Evolutionary conservation across 2,888 invertebrate species (phyloP).

Genomic region (Biston stratarius): DNA sequence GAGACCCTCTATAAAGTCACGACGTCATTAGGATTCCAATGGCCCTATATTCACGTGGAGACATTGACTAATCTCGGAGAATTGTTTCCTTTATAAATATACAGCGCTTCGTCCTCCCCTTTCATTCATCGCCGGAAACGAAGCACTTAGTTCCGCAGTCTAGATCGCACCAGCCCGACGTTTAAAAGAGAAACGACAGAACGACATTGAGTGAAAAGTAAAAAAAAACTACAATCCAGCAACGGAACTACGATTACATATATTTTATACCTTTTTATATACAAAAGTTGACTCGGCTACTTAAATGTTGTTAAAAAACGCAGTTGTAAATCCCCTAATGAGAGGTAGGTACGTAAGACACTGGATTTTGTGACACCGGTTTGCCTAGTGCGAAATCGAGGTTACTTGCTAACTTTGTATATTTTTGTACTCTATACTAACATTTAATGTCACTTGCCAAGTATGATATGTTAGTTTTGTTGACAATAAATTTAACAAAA

Average conservation of each 20-base stretch:
- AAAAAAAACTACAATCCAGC: too few relatives aligned
- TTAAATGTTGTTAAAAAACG: too few relatives aligned
- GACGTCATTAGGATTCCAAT: constrained; percentile 36
- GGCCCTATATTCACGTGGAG: constrained; percentile 41
- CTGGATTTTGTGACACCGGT: too few relatives aligned
- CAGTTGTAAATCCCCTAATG: too few relatives aligned
- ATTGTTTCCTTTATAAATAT: constrained; percentile 45
- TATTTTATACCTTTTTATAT: not conserved
- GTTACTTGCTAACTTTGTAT: too few relatives aligned
- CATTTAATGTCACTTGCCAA: too few relatives aligned
- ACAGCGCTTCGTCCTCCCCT: constrained; percentile 40
- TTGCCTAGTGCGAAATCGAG: too few relatives aligned
- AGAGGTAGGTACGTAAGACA: too few relatives aligned
- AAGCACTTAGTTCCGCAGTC: constrained; percentile 42
- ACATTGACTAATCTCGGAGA: constrained; percentile 44
- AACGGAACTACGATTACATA: not conserved
- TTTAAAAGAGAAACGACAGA: constrained; percentile 29
- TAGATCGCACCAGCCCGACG: constrained; percentile 40
- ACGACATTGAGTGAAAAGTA: not conserved
- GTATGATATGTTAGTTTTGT: too few relatives aligned
- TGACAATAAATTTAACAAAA: too few relatives aligned
- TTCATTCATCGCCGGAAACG: constrained; percentile 40
- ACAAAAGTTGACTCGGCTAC: too few relatives aligned
- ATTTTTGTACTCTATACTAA: too few relatives aligned
- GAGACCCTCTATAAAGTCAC: constrained; percentile 28